Conservation (phyloP, 1,140 invertebrate genomes). For the Coelopa frigida region DNA sequence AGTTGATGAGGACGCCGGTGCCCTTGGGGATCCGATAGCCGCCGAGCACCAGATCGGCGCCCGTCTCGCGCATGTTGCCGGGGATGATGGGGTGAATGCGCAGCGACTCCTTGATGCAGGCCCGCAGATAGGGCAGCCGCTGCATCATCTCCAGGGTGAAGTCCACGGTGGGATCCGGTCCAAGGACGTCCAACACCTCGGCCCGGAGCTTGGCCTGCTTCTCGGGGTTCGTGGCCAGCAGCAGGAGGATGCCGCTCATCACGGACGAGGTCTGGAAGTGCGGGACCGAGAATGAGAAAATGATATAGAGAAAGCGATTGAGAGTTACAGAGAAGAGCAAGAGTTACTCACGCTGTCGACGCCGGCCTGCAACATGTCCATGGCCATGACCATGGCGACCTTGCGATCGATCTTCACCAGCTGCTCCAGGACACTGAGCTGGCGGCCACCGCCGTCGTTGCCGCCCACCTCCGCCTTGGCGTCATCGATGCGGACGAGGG, state of each 20-base stretch:
- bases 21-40: constrained; percentile 56
- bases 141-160: constrained; percentile 51
- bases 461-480: constrained; percentile 14
- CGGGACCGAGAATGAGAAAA: not conserved
- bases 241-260: constrained; percentile 17
- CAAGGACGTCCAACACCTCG: constrained; percentile 52
- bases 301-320: not conserved
- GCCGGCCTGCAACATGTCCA: constrained; percentile 39
- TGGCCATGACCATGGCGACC: constrained; percentile 42
- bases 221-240: constrained; percentile 57
- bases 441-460: constrained; percentile 17
- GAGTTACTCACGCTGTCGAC: constrained; percentile 37
- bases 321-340: not conserved
- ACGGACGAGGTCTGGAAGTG: constrained; percentile 21
- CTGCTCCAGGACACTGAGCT: constrained; percentile 39
- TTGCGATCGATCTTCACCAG: constrained; percentile 44
- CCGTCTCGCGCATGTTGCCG: constrained; percentile 46
- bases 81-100: constrained; percentile 49
- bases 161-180: constrained; percentile 44
- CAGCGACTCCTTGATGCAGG: constrained; percentile 58
- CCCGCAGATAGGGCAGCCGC: constrained; percentile 55
- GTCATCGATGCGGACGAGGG: constrained; percentile 23
- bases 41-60: constrained; percentile 50
- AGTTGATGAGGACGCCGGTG: constrained; percentile 40
- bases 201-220: constrained; percentile 59